Percentiles rank a stretch among this genome's conserved stretches.
Conservation (phyloP, 2,888 invertebrate genomes). For the Rosalia funebris region DNA sequence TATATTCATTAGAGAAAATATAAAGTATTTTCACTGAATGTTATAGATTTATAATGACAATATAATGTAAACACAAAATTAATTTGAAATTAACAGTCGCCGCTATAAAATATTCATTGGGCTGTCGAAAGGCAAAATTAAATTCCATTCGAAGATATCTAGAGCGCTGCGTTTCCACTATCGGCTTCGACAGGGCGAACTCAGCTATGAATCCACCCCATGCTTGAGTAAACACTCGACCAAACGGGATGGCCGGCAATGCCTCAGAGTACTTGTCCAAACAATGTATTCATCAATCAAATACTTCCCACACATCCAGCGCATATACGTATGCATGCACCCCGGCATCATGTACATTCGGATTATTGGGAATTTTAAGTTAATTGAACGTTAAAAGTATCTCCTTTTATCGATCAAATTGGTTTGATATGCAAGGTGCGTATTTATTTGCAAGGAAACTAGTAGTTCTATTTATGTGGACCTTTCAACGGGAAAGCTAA, state of each 20-base stretch:
- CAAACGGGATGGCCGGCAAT: constrained; percentile 53
- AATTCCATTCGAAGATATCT: constrained; percentile 8
- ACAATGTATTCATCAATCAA: constrained; percentile 63
- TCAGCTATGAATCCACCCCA: constrained; percentile 35
- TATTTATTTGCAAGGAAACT: no score
- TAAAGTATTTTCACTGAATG: no score
- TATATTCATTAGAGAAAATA: no score
- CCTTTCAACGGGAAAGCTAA: no score
- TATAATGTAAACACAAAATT: background rate
- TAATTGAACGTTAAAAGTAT: no score
- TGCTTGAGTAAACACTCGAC: constrained; percentile 59
- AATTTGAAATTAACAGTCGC: constrained; percentile 4
- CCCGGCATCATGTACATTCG: background rate
- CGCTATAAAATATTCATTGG: constrained; percentile 5
- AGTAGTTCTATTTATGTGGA: no score
- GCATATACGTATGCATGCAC: constrained; percentile 6
- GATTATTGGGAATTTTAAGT: background rate
- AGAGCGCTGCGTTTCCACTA: constrained; percentile 5
- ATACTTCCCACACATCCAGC: constrained; percentile 52
- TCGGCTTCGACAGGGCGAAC: constrained; percentile 9
- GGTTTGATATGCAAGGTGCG: no score
- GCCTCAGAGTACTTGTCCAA: constrained; percentile 59
- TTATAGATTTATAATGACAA: no score
- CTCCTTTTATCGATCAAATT: no score
- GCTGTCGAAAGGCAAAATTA: constrained; percentile 3